phyloP scores from a whole-genome alignment of 2,797 vertebrate species.

The Macroramphosus scolopax region DNA sequence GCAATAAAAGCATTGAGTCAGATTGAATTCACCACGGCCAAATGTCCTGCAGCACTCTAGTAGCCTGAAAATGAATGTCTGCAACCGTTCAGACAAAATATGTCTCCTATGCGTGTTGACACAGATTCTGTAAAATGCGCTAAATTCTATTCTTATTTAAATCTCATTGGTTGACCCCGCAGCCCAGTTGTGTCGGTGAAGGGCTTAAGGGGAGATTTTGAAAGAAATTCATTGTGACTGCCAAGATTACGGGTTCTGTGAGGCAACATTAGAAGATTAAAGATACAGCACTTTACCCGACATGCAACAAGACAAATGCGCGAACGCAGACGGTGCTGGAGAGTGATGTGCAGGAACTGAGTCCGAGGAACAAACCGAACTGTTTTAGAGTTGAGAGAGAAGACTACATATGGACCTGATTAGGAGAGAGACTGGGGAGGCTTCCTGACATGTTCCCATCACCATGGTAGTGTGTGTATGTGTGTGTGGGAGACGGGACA shows the following conservation, averaged over 20 bases:
- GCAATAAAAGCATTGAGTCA: conserved; percentile 24
- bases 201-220: conserved; percentile 57
- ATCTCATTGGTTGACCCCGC: conserved; percentile 31
- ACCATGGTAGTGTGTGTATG: conserved; percentile 54
- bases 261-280: conserved; percentile 61
- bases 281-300: conserved; percentile 27
- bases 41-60: conserved; percentile 18
- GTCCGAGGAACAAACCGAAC: too few species aligned
- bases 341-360: conserved; percentile 30
- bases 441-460: conserved; percentile 67
- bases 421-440: conserved; percentile 59
- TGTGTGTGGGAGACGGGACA: conserved; percentile 30
- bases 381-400: conserved; percentile 46
- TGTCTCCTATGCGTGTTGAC: conserved; percentile 25
- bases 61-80: conserved; percentile 20
- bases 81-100: conserved; percentile 22
- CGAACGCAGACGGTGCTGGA: conserved; percentile 43
- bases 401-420: conserved; percentile 76
- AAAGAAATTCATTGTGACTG: conserved; percentile 58
- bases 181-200: conserved; percentile 44
- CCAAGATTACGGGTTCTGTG: conserved; percentile 60
- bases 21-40: conserved; percentile 21
- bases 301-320: conserved; percentile 46
- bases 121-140: conserved; percentile 36
- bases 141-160: conserved; percentile 31